Evolutionary conservation across 2,888 invertebrate genomes (phyloP).

Genomic region (Drosophila mettleri): DNA sequence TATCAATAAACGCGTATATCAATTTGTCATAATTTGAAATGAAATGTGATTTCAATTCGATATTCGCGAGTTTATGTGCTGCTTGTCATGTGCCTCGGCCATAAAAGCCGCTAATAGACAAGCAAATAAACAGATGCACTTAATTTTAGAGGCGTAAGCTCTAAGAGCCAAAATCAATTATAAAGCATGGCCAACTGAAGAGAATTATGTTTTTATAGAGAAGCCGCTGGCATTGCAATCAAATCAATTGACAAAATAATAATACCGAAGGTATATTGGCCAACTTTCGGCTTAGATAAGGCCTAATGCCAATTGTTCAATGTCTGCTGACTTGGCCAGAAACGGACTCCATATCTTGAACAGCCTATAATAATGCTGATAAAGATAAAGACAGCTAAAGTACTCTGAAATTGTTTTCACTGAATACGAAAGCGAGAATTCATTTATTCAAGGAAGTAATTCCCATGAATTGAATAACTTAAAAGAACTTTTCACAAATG

Average conservation of each 20-base stretch:
- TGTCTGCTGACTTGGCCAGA: conserved; percentile 33
- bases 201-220: neutral
- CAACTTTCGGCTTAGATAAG: conserved; percentile 53
- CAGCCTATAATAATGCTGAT: conserved; percentile 38
- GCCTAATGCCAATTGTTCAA: conserved; percentile 37
- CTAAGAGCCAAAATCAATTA: neutral
- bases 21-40: conserved; percentile 50
- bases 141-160: conserved; percentile 28
- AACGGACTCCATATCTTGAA: conserved; percentile 41
- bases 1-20: neutral
- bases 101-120: conserved; percentile 61
- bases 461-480: conserved; percentile 33
- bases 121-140: conserved; percentile 31
- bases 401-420: neutral
- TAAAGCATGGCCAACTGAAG: neutral
- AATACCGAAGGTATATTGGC: conserved; percentile 13
- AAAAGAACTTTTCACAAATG: conserved; percentile 37
- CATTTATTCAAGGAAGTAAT: conserved; percentile 32
- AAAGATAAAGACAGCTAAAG: conserved; percentile 35
- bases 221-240: neutral
- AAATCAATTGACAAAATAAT: neutral
- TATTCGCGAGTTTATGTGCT: conserved; percentile 43
- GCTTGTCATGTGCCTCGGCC: conserved; percentile 55
- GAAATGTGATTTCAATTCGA: conserved; percentile 47
- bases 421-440: neutral